Conservation (phyloP, 2,888 invertebrate genomes). For the Tenthredo scrophulariae region DNA sequence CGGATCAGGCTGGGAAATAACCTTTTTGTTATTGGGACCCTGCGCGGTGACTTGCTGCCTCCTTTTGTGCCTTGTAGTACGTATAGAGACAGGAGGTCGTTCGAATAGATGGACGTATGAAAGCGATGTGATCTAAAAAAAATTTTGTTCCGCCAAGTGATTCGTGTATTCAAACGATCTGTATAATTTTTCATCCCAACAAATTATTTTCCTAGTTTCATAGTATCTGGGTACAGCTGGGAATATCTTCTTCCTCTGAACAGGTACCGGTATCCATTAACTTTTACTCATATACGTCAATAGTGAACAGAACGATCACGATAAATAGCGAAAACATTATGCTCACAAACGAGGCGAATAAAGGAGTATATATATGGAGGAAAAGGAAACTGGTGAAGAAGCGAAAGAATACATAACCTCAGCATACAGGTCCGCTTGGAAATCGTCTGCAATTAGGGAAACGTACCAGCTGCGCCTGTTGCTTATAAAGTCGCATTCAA, state of each 20-base stretch:
- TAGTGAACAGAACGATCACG: slow-evolving; percentile 21
- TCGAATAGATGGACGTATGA: slow-evolving; percentile 20
- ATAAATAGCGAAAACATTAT: slow-evolving; percentile 54
- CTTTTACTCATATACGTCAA: neutral
- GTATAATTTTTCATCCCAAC: neutral
- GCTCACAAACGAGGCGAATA: slow-evolving; percentile 9
- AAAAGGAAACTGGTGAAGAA: slow-evolving; percentile 18
- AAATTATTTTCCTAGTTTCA: neutral
- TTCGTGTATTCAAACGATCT: slow-evolving; percentile 20
- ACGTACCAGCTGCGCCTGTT: slow-evolving; percentile 33
- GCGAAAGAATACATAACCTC: slow-evolving; percentile 41
- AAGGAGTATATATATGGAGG: neutral
- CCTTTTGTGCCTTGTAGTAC: slow-evolving; percentile 27
- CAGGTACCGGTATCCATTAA: neutral
- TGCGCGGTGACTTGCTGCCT: slow-evolving; percentile 52
- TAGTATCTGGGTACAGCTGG: neutral
- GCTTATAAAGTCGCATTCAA: slow-evolving; percentile 37
- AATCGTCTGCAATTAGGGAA: slow-evolving; percentile 42
- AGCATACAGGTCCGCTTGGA: slow-evolving; percentile 29
- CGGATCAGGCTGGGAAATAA: slow-evolving; percentile 68
- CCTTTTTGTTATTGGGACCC: slow-evolving; percentile 53
- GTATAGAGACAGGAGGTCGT: slow-evolving; percentile 13
- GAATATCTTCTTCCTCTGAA: neutral
- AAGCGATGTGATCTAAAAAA: neutral
- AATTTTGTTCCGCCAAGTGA: neutral